A percentile compares a stretch with the other conserved stretches of the same genome.
Evolutionary conservation across 37 sponge, comb jelly and placozoan species (phyloP).

Genomic region (Beroe ovata): DNA sequence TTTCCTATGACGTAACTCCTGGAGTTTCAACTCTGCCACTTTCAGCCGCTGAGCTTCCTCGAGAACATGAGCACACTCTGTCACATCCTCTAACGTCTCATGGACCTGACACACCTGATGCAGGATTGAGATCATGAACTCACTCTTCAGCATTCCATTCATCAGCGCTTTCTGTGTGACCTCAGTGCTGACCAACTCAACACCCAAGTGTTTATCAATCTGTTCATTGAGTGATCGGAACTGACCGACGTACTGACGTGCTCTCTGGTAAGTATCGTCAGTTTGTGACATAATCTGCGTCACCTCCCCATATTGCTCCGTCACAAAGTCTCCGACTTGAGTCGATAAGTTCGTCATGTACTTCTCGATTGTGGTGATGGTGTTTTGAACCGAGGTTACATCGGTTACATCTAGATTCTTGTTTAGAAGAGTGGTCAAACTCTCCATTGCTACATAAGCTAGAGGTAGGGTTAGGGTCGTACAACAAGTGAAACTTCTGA

Average conservation of each 20-base stretch:
- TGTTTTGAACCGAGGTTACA: slow-evolving; percentile 19
- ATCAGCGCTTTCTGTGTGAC: slow-evolving; percentile 61
- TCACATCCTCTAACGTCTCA: neutral
- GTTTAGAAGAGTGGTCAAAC: slow-evolving; percentile 16
- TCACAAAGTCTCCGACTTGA: slow-evolving; percentile 6
- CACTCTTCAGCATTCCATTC: slow-evolving; percentile 63
- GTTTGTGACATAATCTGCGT: neutral
- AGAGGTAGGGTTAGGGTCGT: too few species aligned
- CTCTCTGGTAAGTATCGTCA: neutral
- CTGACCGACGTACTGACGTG: neutral
- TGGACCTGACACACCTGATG: slow-evolving; percentile 44
- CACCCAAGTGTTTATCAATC: neutral
- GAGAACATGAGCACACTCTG: neutral
- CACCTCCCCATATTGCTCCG: neutral
- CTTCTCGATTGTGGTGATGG: slow-evolving; percentile 7
- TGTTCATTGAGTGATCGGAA: neutral
- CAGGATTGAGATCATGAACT: slow-evolving; percentile 42
- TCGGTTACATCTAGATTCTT: slow-evolving; percentile 32
- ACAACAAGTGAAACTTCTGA: too few species aligned
- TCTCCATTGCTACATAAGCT: too few species aligned
- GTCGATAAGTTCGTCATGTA: slow-evolving; percentile 5
- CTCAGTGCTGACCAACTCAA: slow-evolving; percentile 36
- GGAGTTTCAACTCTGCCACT: slow-evolving; percentile 10
- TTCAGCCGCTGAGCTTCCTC: slow-evolving; percentile 22
- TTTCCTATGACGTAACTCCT: neutral